These are phyloP conservation scores for Galeopterus variegatus DNA, from an alignment of 2,113 vertebrate species.

Conservation along the genomic window DNA sequence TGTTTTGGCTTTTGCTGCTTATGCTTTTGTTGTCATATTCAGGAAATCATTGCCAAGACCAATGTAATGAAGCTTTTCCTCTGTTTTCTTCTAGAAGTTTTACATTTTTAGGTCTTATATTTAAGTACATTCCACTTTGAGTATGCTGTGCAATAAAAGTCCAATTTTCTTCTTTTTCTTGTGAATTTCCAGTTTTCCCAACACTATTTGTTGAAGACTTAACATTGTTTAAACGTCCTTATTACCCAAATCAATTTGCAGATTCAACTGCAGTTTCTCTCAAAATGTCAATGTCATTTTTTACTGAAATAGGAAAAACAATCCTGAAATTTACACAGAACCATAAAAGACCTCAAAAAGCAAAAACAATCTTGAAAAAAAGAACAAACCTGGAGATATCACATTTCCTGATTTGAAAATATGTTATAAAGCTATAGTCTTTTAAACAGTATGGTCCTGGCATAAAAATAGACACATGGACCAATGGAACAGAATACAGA, in stretches of 20 bases:
- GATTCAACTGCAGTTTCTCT: not conserved
- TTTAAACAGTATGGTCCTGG: not conserved
- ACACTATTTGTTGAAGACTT: not conserved
- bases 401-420: not conserved
- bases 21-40: not conserved
- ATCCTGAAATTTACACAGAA: not conserved
- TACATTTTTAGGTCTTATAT: not conserved
- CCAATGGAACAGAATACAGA: not conserved
- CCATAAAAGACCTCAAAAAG: not conserved
- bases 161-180: not conserved
- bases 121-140: not conserved
- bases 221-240: not conserved
- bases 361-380: not conserved
- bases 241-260: not conserved
- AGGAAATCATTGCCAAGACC: not conserved
- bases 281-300: not conserved
- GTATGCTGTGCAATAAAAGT: not conserved
- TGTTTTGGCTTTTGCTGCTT: not conserved
- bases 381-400: not conserved
- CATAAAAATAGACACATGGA: not conserved
- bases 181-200: not conserved
- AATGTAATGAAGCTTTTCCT: not conserved
- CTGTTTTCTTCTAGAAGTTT: not conserved
- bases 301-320: not conserved
- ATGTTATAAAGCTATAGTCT: not conserved